These are phyloP conservation scores for Philopedon plagiatum DNA, from an alignment of 2,888 invertebrate genomes.

Conservation along the genomic window DNA sequence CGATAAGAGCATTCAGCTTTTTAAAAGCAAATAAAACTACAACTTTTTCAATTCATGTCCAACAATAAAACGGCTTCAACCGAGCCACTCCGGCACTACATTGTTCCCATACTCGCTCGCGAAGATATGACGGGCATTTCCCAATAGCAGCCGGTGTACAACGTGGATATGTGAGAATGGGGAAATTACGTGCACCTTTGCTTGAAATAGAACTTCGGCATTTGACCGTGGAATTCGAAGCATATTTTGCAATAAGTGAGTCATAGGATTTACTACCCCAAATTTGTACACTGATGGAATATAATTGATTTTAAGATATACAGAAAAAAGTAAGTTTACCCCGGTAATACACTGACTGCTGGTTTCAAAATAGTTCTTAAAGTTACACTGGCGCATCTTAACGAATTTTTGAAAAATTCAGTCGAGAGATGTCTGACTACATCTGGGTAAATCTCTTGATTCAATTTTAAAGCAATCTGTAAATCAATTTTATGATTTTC, in stretches of 20 bases:
- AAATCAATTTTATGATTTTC: no score
- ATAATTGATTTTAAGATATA: no score
- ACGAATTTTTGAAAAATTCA: no score
- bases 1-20: background rate
- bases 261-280: background rate
- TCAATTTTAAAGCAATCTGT: no score
- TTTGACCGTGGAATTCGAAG: constrained; percentile 18
- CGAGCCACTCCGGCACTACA: constrained; percentile 20
- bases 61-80: constrained; percentile 21
- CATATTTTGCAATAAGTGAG: constrained; percentile 1
- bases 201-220: constrained; percentile 22
- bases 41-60: constrained; percentile 18
- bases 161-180: constrained; percentile 24
- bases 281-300: no score
- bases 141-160: constrained; percentile 23
- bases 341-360: no score
- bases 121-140: constrained; percentile 40
- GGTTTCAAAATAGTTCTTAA: no score
- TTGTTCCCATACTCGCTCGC: constrained; percentile 26
- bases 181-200: constrained; percentile 32
- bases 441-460: no score
- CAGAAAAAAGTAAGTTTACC: no score
- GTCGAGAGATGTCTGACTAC: no score
- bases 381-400: no score
- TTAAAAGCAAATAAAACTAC: constrained; percentile 5